Evolutionary conservation across 2,888 invertebrate species (phyloP), one percentile per base, ranked within the genome.

Genomic region (Drosophila conformis): DNA sequence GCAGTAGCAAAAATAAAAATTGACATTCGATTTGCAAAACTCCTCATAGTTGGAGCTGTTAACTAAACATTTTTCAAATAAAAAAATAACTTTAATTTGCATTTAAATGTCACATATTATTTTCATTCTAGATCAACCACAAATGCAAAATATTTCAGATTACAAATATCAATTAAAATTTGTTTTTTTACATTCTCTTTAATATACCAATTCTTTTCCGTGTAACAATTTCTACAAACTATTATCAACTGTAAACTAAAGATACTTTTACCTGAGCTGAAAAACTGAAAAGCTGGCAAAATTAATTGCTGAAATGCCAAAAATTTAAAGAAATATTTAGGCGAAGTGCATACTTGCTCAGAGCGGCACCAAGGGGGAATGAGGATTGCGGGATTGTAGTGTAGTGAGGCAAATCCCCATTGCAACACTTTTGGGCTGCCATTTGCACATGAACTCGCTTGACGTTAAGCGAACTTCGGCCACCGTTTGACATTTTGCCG

Each of bases 401-500:
- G 36, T 21, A 10, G 15, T 10, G 35, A 21, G 25, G 36, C 27
- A 48, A 25, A 48, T 13, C 51, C 56, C 65, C 42, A 18, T 52
- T 33, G 62, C 77, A 83, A 64, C 78, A 69, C 66, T 69, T 69
- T 73, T 79, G 67, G 77, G 63, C 73, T 65, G 80, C 88, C 80
- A 85, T 84, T 87, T 82, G 88, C 84, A 84, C 83, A 78, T 75
- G 73, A 83, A 80, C 79, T 72, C 69, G 71, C 65, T 82, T 81
- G 69, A 79, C 69, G 81, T 73, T 70, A 81, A 81, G 77, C 75
- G 79, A 83, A 83, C 83, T 88, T 88, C 86, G 85, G 78, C 87
- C 90, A 77, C 80, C 82, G 83, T 88, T 88, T 88, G 87, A 86
- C 87, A 90, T 88, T 88, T 88, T 82, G 78, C 88, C 90, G 84